Evolutionary conservation across 1,140 invertebrate species (phyloP).

Genomic region (Platyura marginata): DNA sequence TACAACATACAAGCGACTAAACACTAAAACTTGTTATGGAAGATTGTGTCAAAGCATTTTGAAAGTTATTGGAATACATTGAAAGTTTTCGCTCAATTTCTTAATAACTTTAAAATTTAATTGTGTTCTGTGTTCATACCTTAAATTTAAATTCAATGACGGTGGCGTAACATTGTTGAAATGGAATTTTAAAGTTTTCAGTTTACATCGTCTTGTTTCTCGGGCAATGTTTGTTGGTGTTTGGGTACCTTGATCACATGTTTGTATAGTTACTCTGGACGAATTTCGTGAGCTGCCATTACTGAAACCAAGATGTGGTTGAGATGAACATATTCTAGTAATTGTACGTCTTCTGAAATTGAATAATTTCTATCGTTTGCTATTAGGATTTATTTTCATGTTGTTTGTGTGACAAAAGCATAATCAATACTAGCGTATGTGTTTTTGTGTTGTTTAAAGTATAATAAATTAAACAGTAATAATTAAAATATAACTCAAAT

Average conservation of each 20-base stretch:
- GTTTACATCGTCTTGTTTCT: slow-evolving; percentile 41
- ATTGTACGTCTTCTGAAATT: background rate
- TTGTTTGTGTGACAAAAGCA: background rate
- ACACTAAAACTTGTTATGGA: too few species aligned
- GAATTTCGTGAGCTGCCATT: slow-evolving; percentile 29
- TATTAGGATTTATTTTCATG: background rate
- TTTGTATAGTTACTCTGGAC: slow-evolving; percentile 15
- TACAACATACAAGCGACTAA: too few species aligned
- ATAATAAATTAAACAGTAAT: background rate
- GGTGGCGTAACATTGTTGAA: slow-evolving; percentile 39
- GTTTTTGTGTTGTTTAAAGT: background rate
- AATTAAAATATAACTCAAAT: background rate
- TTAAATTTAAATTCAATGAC: slow-evolving; percentile 35
- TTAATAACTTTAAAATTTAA: background rate
- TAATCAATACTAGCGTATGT: background rate
- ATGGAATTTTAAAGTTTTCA: slow-evolving; percentile 43
- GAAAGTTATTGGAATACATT: background rate
- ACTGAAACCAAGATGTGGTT: slow-evolving; percentile 35
- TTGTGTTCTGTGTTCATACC: slow-evolving; percentile 24
- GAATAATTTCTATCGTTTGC: background rate
- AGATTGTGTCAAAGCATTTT: background rate
- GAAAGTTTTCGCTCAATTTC: background rate
- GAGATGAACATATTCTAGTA: slow-evolving; percentile 25
- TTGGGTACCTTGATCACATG: slow-evolving; percentile 42
- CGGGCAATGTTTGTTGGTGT: slow-evolving; percentile 45